phyloP scores from a whole-genome alignment of 2,113 vertebrate species.

The Chionodraco myersi region DNA sequence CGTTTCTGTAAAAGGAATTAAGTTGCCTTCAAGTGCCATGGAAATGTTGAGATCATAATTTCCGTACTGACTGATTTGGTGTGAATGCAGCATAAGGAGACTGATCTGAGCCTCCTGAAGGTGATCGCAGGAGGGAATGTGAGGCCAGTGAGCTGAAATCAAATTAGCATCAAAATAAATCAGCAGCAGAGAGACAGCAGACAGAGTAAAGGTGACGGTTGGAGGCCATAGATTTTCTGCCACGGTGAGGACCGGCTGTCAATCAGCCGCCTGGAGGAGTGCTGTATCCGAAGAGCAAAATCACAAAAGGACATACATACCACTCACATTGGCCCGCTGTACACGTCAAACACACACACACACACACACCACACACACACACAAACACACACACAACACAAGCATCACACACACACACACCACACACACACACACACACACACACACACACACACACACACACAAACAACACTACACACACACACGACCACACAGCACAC shows the following conservation, averaged over 20 bases:
- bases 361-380: no score
- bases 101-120: conserved; percentile 32
- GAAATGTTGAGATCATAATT: no score
- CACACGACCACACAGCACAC: no score
- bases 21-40: no score
- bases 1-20: no score
- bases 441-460: no score
- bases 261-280: conserved; percentile 56
- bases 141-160: conserved; percentile 65
- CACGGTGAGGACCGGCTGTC: conserved; percentile 66
- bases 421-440: no score
- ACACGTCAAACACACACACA: conserved; percentile 1
- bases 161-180: conserved; percentile 79
- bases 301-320: conserved; percentile 26
- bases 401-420: no score
- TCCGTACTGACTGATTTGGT: no score
- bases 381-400: no score
- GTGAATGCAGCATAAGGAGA: neutral
- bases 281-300: conserved; percentile 36
- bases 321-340: conserved; percentile 3
- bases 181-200: conserved; percentile 68
- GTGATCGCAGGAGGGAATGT: conserved; percentile 43
- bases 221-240: conserved; percentile 78
- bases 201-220: conserved; percentile 71
- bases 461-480: no score